Evolutionary conservation across 2,797 vertebrate species (phyloP).

Genomic region (Danio tinwini): DNA sequence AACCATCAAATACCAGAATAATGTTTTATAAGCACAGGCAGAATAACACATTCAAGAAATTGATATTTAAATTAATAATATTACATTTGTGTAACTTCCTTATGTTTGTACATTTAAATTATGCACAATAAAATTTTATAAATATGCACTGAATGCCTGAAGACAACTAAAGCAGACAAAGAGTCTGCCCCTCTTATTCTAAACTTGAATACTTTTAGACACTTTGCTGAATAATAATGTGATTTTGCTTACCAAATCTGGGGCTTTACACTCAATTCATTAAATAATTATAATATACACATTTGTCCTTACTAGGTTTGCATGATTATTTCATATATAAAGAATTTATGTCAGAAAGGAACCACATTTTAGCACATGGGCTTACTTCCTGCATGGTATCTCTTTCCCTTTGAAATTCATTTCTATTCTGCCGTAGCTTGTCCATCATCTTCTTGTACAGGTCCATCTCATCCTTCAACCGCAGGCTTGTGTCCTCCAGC

Average conservation of each 20-base stretch:
- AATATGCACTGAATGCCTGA: not conserved
- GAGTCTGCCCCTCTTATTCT: not conserved
- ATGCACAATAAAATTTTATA: not conserved
- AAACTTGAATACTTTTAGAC: not conserved
- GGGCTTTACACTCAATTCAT: too few species aligned
- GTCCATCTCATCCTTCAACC: constrained; percentile 97
- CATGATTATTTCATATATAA: too few species aligned
- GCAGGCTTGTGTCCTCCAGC: constrained; percentile 92
- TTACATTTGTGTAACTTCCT: not conserved
- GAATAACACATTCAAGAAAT: not conserved
- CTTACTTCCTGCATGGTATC: constrained; percentile 94
- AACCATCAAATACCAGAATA: not conserved
- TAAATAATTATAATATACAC: not conserved
- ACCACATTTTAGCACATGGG: not conserved
- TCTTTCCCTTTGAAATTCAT: constrained; percentile 93
- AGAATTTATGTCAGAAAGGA: not conserved
- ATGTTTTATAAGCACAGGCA: not conserved
- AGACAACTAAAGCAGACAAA: not conserved
- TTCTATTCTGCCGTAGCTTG: constrained; percentile 91
- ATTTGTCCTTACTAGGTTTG: not conserved
- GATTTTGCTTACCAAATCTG: not conserved
- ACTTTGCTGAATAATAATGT: not conserved
- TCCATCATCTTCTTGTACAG: constrained; percentile 98
- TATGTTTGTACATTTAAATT: not conserved
- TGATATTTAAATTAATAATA: not conserved